phyloP scores from a whole-genome alignment of 2,113 vertebrate genomes.

The Empidonax alnorum region DNA sequence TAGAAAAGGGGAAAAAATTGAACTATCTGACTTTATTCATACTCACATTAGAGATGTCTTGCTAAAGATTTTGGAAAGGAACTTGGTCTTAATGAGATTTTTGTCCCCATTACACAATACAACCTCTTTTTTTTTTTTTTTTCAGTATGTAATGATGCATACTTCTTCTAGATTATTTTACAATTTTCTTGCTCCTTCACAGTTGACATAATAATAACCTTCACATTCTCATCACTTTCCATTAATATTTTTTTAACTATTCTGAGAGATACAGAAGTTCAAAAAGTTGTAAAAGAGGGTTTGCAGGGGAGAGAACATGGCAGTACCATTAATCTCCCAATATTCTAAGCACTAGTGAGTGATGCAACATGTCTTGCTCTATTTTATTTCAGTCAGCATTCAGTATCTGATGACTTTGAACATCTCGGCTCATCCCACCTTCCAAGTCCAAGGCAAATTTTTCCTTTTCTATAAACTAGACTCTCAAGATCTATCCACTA shows the following conservation, averaged over 20 bases:
- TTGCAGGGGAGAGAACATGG: not conserved
- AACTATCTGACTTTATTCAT: not conserved
- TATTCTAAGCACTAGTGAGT: not conserved
- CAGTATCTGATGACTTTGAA: not conserved
- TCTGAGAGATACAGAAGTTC: not conserved
- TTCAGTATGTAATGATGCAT: not conserved
- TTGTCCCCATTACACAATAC: not conserved
- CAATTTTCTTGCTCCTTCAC: conserved; percentile 1
- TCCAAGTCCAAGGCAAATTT: not conserved
- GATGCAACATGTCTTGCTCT: not conserved
- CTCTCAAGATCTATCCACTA: not conserved
- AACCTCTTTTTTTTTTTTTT: not conserved
- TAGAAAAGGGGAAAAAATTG: not conserved
- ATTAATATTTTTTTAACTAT: not conserved
- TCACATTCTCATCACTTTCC: not conserved
- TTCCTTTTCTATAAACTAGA: not conserved
- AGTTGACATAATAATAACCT: not conserved
- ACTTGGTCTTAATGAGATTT: conserved; percentile 30
- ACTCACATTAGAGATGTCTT: not conserved
- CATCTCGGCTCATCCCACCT: not conserved
- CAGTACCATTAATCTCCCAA: not conserved
- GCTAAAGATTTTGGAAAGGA: conserved; percentile 11
- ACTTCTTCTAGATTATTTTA: conserved; percentile 10
- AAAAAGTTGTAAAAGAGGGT: not conserved
- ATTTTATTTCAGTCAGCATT: not conserved